Base-by-base conservation (phyloP, 53 echinoderm and acorn worm species). In the Astropecten irregularis region DNA sequence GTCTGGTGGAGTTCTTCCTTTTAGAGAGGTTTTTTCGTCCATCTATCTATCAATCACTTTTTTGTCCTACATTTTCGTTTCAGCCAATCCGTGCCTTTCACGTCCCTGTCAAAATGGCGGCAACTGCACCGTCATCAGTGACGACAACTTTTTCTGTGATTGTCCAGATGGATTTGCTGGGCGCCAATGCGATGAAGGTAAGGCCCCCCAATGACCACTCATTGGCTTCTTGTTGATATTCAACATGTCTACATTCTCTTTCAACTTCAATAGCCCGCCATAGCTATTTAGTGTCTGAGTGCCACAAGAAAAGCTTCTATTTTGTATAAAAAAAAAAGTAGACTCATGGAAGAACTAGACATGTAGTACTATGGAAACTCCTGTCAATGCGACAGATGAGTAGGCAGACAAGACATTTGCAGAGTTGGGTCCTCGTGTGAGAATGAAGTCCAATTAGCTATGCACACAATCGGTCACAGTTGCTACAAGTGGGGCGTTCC, bases 61-160 rank as follows among this genome's bases (percentile, higher is more conserved):
- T 25, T 21, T 76, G 16, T 55, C 26, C 26, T n/a, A n/a, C 26
- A 18, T 55, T n/a, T 59, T 62, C 29, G 30, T 63, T 82, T 7
- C 15, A 85, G 85, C 33, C 60, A 73, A 86, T 76, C 76, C 86
- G 1, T 86, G 86, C 39, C 18, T 13, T 18, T 20, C 48, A 2
- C n/a, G 38, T 55, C 86, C 76, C 1, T 86, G 86, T 52, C 26
- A 39, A 27, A 76, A 76, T 77, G 74, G 49, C 18, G 76, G 66
- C 0, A 49, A 49, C 10, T 82, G 82, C 54, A 38, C 52, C 68
- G 34, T 52, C 23, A 65, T 51, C 18, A 77, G 42, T 64, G 34
- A 86, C 9, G 23, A 34, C 10, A 26, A 38, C 9, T 63, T n/a
- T 51, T 16, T 46, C 32, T 86, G 86, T 15, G 25, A 22, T 10